Evolutionary conservation across 2,113 vertebrate species (phyloP).

Genomic region (Chaetura pelagica): DNA sequence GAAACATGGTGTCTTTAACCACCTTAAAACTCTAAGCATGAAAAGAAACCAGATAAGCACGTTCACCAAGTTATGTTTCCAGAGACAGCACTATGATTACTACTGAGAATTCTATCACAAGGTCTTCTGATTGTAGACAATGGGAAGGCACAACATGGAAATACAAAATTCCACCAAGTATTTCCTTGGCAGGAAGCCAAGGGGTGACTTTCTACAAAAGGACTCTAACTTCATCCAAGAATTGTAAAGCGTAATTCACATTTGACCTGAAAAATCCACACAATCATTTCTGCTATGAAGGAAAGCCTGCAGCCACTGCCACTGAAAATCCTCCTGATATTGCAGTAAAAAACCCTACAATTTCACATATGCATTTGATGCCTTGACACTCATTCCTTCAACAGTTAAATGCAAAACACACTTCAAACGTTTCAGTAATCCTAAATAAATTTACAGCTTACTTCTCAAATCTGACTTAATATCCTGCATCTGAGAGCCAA

Average conservation of each 20-base stretch:
- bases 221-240: not conserved
- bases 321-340: not conserved
- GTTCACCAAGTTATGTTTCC: not conserved
- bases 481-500: not conserved
- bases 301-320: not conserved
- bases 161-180: not conserved
- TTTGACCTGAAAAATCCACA: not conserved
- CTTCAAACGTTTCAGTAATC: not conserved
- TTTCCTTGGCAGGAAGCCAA: not conserved
- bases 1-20: slow-evolving; percentile 72
- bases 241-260: not conserved
- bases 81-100: not conserved
- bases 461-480: not conserved
- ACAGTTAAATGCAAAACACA: not conserved
- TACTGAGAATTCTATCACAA: not conserved
- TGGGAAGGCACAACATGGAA: not conserved
- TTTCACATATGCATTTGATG: not conserved
- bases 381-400: not conserved
- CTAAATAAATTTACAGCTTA: not conserved
- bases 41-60: slow-evolving; percentile 4
- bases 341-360: not conserved
- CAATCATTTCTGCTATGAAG: not conserved
- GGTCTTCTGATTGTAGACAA: not conserved
- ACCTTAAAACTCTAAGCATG: slow-evolving; percentile 68
- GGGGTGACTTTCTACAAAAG: not conserved